These are phyloP conservation scores for Lasioglossum morio DNA, from an alignment of 2,888 invertebrate species.

Conservation along the genomic window DNA sequence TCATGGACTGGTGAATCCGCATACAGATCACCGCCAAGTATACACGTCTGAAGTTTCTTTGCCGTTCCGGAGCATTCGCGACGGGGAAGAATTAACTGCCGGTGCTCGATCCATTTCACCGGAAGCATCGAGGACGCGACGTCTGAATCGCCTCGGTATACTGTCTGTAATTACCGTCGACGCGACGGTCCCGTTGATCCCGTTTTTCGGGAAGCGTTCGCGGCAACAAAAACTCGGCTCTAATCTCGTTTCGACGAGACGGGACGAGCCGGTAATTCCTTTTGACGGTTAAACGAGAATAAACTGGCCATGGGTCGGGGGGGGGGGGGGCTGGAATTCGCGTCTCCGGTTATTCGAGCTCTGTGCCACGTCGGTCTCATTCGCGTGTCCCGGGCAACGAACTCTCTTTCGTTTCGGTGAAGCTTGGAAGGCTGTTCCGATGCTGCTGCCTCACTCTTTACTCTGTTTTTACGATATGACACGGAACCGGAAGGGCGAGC, in stretches of 20 bases:
- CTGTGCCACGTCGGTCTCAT: neutral
- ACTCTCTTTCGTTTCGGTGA: neutral
- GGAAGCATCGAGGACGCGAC: neutral
- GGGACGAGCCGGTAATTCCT: slow-evolving; percentile 15
- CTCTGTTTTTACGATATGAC: slow-evolving; percentile 6
- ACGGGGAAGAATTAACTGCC: neutral
- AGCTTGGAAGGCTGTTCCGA: neutral
- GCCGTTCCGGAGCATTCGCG: neutral
- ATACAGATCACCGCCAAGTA: neutral
- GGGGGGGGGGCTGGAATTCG: neutral
- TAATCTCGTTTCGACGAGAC: slow-evolving; percentile 22
- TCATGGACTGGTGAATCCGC: neutral
- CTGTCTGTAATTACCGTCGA: neutral
- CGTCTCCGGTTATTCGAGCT: neutral
- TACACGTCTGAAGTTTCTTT: neutral
- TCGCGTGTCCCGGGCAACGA: neutral
- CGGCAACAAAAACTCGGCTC: neutral
- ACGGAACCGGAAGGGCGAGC: neutral
- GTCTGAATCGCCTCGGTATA: neutral
- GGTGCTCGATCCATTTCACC: neutral
- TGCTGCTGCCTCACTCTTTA: neutral
- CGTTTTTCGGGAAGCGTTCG: neutral
- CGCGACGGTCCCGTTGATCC: neutral
- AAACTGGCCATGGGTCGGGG: slow-evolving; percentile 18
- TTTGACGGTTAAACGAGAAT: slow-evolving; percentile 22